phyloP scores from a whole-genome alignment of 2,888 invertebrate species.

The Lithophane semibrunnea region DNA sequence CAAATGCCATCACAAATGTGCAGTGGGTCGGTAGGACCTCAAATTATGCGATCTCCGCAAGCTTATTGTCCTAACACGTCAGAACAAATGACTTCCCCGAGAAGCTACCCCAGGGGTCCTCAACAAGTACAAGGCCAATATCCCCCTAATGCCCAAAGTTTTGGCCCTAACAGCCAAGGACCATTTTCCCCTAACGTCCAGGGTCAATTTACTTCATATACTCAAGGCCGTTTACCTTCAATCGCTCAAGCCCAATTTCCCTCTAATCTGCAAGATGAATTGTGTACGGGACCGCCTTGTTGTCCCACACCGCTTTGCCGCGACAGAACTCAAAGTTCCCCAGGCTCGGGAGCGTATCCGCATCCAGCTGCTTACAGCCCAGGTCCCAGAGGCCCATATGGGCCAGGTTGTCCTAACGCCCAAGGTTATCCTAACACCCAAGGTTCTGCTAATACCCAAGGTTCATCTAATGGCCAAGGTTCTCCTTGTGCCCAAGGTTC shows the following conservation, averaged over 20 bases:
- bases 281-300: constrained; percentile 17
- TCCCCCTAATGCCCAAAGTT: constrained; percentile 8
- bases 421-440: not conserved
- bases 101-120: not conserved
- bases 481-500: too few species aligned
- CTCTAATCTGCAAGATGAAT: not conserved
- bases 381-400: not conserved
- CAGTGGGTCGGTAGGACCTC: not conserved
- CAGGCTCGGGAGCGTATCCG: not conserved
- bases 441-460: too few species aligned
- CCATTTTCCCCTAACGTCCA: not conserved
- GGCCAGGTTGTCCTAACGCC: not conserved
- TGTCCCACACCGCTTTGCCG: constrained; percentile 26
- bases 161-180: not conserved
- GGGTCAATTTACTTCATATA: not conserved
- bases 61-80: not conserved
- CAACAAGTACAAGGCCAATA: constrained; percentile 6
- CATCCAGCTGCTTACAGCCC: not conserved
- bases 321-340: not conserved
- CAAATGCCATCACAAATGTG: constrained; percentile 29
- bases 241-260: not conserved
- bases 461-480: too few species aligned
- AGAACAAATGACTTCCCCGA: not conserved
- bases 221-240: not conserved
- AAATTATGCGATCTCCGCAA: not conserved